These are phyloP conservation scores for Tautogolabrus adspersus DNA, from an alignment of 2,113 vertebrate species.

Conservation along the genomic window DNA sequence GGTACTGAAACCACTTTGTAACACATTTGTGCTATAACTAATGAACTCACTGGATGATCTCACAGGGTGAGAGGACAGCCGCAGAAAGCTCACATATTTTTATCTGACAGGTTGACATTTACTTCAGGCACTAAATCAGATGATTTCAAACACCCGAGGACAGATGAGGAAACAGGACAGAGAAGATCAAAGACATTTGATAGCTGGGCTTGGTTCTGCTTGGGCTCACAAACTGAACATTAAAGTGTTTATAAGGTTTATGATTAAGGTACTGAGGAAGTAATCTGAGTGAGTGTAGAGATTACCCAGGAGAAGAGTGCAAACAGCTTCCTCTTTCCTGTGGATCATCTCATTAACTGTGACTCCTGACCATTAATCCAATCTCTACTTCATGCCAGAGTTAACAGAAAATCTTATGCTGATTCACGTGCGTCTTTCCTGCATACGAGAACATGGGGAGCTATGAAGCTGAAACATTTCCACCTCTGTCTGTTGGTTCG, in stretches of 20 bases:
- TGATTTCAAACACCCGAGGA: no score
- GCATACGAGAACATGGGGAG: background rate
- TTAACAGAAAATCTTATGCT: conserved; percentile 11
- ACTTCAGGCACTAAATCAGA: no score
- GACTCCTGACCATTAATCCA: conserved; percentile 50
- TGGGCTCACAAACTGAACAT: no score
- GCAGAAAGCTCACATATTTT: no score
- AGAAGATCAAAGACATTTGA: no score
- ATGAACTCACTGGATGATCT: background rate
- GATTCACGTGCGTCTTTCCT: background rate
- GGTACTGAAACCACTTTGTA: no score
- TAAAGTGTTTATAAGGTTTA: background rate
- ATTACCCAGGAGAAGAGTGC: background rate
- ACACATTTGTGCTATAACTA: background rate
- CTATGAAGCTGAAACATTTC: background rate
- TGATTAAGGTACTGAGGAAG: background rate
- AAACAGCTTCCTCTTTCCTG: conserved; percentile 14
- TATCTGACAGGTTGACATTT: no score
- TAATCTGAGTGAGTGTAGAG: background rate
- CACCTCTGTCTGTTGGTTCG: background rate
- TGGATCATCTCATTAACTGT: conserved; percentile 15
- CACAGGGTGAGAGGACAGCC: no score
- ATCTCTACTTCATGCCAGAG: conserved; percentile 40
- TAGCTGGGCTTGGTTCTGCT: no score
- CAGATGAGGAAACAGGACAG: no score